phyloP scores from a whole-genome alignment of 2,113 vertebrate genomes.

The Clarias batrachus region DNA sequence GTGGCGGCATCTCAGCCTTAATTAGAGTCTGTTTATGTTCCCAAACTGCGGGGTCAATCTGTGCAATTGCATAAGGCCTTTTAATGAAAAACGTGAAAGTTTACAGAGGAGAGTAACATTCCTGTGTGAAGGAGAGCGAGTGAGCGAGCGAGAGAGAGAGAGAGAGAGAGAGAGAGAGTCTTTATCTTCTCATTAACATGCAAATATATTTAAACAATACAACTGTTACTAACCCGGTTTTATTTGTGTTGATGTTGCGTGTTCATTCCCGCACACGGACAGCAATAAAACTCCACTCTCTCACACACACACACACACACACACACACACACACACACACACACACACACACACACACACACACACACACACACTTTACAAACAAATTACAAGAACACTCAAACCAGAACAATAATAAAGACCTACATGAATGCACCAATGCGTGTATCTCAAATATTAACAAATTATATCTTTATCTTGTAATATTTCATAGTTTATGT shows the following conservation, averaged over 20 bases:
- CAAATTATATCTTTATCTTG: background rate
- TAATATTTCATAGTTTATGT: background rate
- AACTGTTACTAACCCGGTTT: slow-evolving; percentile 49
- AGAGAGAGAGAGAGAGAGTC: slow-evolving; percentile 13
- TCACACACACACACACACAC: background rate
- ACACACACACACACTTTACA: background rate
- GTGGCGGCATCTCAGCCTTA: background rate
- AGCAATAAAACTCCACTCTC: background rate
- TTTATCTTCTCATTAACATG: slow-evolving; percentile 61
- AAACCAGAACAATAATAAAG: background rate
- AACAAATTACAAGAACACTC: background rate
- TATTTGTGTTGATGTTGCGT: slow-evolving; percentile 42
- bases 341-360: background rate
- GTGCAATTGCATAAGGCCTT: slow-evolving; percentile 3
- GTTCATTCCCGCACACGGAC: slow-evolving; percentile 11
- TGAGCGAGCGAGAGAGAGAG: slow-evolving; percentile 8
- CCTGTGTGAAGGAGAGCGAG: background rate
- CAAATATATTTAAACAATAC: slow-evolving; percentile 58
- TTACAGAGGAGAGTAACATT: slow-evolving; percentile 27
- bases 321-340: background rate
- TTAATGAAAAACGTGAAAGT: slow-evolving; percentile 36
- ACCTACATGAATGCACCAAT: background rate
- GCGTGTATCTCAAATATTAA: background rate
- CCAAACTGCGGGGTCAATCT: slow-evolving; percentile 35
- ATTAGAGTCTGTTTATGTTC: slow-evolving; percentile 48